A percentile compares a stretch with the other conserved stretches of the same genome.
Conservation (phyloP, 2,113 vertebrate species). For the Triplophysa rosa region DNA sequence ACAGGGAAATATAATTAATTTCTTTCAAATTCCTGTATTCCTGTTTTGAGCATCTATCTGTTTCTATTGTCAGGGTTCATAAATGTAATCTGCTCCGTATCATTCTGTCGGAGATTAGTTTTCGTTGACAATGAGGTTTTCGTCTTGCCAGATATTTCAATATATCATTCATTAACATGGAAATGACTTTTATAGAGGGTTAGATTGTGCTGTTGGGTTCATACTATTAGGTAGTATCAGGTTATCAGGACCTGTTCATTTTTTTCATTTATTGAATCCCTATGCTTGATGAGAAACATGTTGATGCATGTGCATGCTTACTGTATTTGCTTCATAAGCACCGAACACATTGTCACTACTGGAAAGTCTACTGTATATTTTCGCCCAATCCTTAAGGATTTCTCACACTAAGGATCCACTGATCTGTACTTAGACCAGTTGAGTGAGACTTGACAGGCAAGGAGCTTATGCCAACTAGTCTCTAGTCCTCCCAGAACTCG, state of each 20-base stretch:
- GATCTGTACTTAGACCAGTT: constrained; percentile 40
- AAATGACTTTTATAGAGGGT: constrained; percentile 26
- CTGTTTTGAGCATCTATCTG: constrained; percentile 30
- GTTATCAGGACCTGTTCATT: neutral
- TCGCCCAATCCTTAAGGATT: neutral
- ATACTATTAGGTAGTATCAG: neutral
- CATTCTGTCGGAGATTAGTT: constrained; percentile 48
- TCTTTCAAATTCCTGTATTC: constrained; percentile 57
- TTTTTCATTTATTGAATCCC: constrained; percentile 12
- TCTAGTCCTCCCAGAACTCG: neutral
- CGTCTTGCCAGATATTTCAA: constrained; percentile 42
- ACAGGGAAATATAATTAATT: constrained; percentile 61
- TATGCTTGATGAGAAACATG: constrained; percentile 12
- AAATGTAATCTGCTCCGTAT: constrained; percentile 44
- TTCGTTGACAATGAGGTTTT: constrained; percentile 44
- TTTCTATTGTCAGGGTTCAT: constrained; percentile 45
- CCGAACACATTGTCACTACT: neutral
- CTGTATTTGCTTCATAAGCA: neutral
- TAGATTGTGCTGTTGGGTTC: constrained; percentile 47
- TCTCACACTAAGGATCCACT: neutral
- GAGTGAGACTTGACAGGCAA: constrained; percentile 44
- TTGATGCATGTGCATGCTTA: neutral
- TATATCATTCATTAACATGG: constrained; percentile 51
- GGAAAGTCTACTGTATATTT: neutral
- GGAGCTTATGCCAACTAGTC: constrained; percentile 19